phyloP scores from a whole-genome alignment of 2,797 vertebrate species.

The Steatocranus sp. region DNA sequence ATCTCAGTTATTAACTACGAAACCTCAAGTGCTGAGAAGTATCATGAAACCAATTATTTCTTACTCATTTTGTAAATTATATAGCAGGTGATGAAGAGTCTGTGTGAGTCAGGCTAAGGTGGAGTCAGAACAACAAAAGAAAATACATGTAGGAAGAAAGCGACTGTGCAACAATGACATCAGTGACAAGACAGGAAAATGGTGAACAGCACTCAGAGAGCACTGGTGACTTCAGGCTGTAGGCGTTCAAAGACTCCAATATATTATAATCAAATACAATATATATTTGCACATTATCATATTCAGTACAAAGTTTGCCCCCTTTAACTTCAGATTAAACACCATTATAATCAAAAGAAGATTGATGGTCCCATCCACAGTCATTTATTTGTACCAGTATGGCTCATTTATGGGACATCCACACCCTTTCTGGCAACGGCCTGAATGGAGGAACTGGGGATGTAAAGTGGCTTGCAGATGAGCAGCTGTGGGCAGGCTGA shows the following conservation, averaged over 20 bases:
- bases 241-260: neutral
- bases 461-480: neutral
- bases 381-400: neutral
- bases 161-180: neutral
- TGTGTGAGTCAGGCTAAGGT: neutral
- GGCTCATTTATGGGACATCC: neutral
- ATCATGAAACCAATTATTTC: neutral
- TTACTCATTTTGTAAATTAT: neutral
- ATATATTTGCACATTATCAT: neutral
- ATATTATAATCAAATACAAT: neutral
- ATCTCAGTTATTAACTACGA: neutral
- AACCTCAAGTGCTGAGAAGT: neutral
- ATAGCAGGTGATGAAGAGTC: fast-evolving
- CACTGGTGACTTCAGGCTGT: fast-evolving
- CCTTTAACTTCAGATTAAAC: neutral
- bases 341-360: neutral
- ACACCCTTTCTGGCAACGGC: neutral
- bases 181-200: neutral
- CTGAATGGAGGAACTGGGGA: neutral
- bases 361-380: neutral
- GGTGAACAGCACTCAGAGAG: neutral
- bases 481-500: neutral
- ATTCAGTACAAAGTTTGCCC: neutral
- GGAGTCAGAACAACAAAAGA: neutral
- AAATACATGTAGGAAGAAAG: neutral